Evolutionary conservation across 1,140 invertebrate species (phyloP).

Genomic region (Lordiphosa mommai): DNA sequence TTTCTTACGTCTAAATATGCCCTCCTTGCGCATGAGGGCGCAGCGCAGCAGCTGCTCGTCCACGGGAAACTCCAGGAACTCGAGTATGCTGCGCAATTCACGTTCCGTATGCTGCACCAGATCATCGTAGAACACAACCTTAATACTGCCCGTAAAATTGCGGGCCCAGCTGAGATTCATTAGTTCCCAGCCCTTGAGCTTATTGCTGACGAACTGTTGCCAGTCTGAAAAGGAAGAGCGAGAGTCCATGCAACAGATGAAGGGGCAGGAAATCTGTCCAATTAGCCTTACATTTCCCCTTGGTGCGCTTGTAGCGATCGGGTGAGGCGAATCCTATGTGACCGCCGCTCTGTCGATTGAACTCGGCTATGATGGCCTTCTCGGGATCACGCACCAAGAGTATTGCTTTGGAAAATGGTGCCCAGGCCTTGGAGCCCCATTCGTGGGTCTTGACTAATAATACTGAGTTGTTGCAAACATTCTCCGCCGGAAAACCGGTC

Average conservation of each 20-base stretch:
- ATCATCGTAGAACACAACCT: constrained; percentile 87
- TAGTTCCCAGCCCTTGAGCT: constrained; percentile 84
- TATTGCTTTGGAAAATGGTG: constrained; percentile 84
- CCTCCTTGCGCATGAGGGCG: constrained; percentile 83
- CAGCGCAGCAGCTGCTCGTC: constrained; percentile 82
- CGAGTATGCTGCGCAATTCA: constrained; percentile 82
- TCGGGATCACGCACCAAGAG: constrained; percentile 86
- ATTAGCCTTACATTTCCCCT: constrained; percentile 82
- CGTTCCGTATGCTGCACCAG: constrained; percentile 83
- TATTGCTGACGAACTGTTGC: constrained; percentile 85
- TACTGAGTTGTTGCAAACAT: constrained; percentile 86
- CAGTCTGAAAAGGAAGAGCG: constrained; percentile 82
- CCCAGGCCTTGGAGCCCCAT: constrained; percentile 82
- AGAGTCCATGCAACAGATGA: neutral
- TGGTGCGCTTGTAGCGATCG: constrained; percentile 83
- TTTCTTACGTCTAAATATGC: constrained; percentile 86
- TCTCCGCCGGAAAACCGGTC: constrained; percentile 90
- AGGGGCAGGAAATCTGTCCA: neutral
- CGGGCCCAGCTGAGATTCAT: constrained; percentile 86
- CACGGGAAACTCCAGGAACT: constrained; percentile 83
- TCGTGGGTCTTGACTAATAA: constrained; percentile 91
- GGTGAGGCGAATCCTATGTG: constrained; percentile 86
- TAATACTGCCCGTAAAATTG: constrained; percentile 85
- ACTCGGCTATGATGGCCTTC: constrained; percentile 86
- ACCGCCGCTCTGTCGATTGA: constrained; percentile 86